Conservation (phyloP, 2,888 invertebrate genomes). For the Cephus spinipes region DNA sequence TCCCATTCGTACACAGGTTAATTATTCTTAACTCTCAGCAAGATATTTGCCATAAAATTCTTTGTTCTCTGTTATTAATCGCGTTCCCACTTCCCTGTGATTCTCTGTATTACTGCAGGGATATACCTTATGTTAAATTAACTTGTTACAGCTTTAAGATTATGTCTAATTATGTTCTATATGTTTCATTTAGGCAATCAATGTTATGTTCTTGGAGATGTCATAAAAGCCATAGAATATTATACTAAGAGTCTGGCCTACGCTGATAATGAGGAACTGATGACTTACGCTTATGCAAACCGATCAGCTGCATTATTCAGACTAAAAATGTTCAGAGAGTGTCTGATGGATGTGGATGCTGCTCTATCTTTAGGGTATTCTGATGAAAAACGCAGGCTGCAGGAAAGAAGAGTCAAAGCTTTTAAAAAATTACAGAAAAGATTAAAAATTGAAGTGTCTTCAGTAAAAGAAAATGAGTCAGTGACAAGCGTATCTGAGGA, state of each 20-base stretch:
- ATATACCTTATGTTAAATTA: too few species aligned
- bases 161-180: too few species aligned
- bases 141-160: too few species aligned
- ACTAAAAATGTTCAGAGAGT: constrained; percentile 56
- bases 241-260: constrained; percentile 61
- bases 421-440: constrained; percentile 43
- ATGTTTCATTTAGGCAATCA: constrained; percentile 50
- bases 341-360: constrained; percentile 58
- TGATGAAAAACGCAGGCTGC: constrained; percentile 49
- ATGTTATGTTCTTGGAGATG: constrained; percentile 59
- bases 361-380: constrained; percentile 57
- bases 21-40: too few species aligned
- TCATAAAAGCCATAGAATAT: constrained; percentile 57
- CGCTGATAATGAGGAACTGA: constrained; percentile 51
- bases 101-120: too few species aligned
- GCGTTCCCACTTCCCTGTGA: too few species aligned
- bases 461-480: too few species aligned
- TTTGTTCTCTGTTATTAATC: too few species aligned
- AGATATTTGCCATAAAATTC: too few species aligned
- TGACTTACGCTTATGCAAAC: constrained; percentile 60
- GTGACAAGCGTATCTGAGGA: too few species aligned
- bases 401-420: constrained; percentile 55
- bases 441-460: neutral
- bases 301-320: constrained; percentile 62
- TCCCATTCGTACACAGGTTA: too few species aligned